Conservation (phyloP, 37 sponge, comb jelly and placozoan genomes). For the Dysidea cf. avara region DNA sequence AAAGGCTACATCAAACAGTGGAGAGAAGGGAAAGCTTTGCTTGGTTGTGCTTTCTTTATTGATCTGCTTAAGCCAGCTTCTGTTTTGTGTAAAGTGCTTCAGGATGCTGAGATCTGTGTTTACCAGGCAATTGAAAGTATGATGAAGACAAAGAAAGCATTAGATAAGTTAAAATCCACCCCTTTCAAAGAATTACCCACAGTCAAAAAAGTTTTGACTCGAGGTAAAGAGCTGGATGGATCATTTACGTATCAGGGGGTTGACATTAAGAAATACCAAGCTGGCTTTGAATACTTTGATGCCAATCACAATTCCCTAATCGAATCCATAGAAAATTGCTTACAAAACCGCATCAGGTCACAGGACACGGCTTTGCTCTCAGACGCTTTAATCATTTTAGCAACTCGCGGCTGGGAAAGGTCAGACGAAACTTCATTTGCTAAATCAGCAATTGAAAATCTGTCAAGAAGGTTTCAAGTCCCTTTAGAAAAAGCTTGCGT, state of each 20-base stretch:
- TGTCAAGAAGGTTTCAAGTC: slow-evolving; percentile 25
- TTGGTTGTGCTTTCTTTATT: slow-evolving; percentile 50
- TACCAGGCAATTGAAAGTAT: slow-evolving; percentile 46
- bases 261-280: slow-evolving; percentile 18
- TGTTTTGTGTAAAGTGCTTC: slow-evolving; percentile 34
- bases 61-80: slow-evolving; percentile 42
- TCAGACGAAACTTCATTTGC: slow-evolving; percentile 30
- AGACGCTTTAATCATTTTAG: slow-evolving; percentile 12
- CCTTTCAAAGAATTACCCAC: slow-evolving; percentile 35
- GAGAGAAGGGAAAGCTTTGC: slow-evolving; percentile 13
- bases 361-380: slow-evolving; percentile 34
- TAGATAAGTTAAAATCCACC: slow-evolving; percentile 28
- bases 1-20: slow-evolving; percentile 48
- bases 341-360: slow-evolving; percentile 17
- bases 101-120: slow-evolving; percentile 42
- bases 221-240: background rate
- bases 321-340: slow-evolving; percentile 10
- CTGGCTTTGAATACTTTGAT: slow-evolving; percentile 27
- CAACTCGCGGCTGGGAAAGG: slow-evolving; percentile 48
- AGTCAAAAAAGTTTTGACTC: slow-evolving; percentile 30
- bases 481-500: slow-evolving; percentile 51
- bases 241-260: slow-evolving; percentile 24
- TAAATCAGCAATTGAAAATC: slow-evolving; percentile 29
- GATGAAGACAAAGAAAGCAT: slow-evolving; percentile 23
- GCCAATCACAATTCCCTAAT: slow-evolving; percentile 1